Evolutionary conservation across 2,888 invertebrate genomes (phyloP).

Genomic region (Chrysopilus asiliformis): DNA sequence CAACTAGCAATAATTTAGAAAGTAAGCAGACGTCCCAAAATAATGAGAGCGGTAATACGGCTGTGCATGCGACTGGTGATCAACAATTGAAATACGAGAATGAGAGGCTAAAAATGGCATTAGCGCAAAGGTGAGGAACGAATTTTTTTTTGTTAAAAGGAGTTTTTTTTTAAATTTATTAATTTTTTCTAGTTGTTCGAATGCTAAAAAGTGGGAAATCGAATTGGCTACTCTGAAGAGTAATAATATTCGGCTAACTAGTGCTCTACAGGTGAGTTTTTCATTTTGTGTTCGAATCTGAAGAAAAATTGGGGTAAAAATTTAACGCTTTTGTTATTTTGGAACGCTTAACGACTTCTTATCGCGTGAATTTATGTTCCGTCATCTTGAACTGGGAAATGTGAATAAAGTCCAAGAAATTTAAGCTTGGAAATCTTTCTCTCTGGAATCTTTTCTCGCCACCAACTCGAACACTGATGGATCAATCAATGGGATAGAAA

Average conservation of each 20-base stretch:
- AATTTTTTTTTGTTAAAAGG: neutral
- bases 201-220: slow-evolving; percentile 98
- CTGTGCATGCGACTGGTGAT: slow-evolving; percentile 35
- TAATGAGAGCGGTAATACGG: slow-evolving; percentile 29
- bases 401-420: too few species aligned
- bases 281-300: neutral
- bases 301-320: neutral
- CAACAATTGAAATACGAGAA: slow-evolving; percentile 95
- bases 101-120: slow-evolving; percentile 85
- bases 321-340: too few species aligned
- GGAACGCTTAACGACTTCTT: too few species aligned
- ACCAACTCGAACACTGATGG: too few species aligned
- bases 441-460: too few species aligned
- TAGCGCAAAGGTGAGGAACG: slow-evolving; percentile 72
- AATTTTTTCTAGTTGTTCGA: slow-evolving; percentile 62
- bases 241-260: slow-evolving; percentile 88
- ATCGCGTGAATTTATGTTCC: too few species aligned
- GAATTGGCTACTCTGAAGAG: slow-evolving; percentile 91
- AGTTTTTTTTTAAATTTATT: neutral
- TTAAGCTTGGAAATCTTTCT: too few species aligned
- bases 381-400: too few species aligned
- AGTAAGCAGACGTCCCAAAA: slow-evolving; percentile 20
- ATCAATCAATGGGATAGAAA: too few species aligned
- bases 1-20: slow-evolving; percentile 18
- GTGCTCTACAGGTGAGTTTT: slow-evolving; percentile 60